phyloP scores from a whole-genome alignment of 2,888 invertebrate genomes.

The Bruchidius siliquastri region DNA sequence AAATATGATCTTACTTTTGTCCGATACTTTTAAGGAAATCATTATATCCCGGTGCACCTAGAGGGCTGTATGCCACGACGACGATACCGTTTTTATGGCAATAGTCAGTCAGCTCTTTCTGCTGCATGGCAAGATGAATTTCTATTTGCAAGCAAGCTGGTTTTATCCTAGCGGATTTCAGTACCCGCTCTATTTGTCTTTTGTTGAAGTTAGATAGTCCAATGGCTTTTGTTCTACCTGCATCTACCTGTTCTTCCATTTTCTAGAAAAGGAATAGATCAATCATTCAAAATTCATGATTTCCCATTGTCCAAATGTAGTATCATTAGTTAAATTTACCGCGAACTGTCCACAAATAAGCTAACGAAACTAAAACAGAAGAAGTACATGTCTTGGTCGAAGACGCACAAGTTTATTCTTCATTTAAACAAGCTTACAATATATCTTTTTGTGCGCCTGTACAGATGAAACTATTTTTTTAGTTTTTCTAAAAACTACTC shows the following conservation, averaged over 20 bases:
- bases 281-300: conserved; percentile 7
- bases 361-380: too few relatives aligned
- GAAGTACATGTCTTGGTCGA: too few relatives aligned
- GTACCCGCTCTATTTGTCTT: conserved; percentile 62
- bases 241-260: conserved; percentile 59
- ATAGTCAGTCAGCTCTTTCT: conserved; percentile 47
- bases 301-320: not conserved
- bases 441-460: too few relatives aligned
- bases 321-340: too few relatives aligned
- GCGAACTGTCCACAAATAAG: too few relatives aligned
- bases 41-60: conserved; percentile 48
- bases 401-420: too few relatives aligned
- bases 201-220: conserved; percentile 77
- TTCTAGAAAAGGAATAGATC: conserved; percentile 44
- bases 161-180: conserved; percentile 53
- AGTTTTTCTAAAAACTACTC: too few relatives aligned
- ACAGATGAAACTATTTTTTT: too few relatives aligned
- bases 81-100: conserved; percentile 45
- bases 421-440: too few relatives aligned
- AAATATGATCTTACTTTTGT: conserved; percentile 15
- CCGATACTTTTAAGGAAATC: conserved; percentile 22
- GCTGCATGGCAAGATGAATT: conserved; percentile 51
- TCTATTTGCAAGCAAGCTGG: conserved; percentile 66
- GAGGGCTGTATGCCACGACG: conserved; percentile 49
- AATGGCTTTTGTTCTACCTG: conserved; percentile 66